Evolutionary conservation across 1,140 invertebrate species (phyloP), one percentile per base, ranked within the genome.

Genomic region (Bathynomus jamesi): DNA sequence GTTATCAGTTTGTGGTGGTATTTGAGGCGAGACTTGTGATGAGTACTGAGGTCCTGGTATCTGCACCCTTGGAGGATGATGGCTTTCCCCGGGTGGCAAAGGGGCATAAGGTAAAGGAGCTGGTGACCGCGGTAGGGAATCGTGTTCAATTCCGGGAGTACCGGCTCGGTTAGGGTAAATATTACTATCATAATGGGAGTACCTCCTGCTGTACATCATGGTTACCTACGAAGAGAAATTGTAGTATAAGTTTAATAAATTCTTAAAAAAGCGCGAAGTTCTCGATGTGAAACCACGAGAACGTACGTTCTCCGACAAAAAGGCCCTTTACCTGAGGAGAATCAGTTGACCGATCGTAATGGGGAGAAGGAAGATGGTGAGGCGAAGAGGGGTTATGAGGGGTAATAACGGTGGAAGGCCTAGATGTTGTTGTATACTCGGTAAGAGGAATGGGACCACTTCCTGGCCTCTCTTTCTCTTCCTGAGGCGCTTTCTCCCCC

Each of bases 1-100:
- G 25, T 89, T 90, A 81, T 93, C 91, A 10, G 88, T 89, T 79
- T 91, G 90, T 32, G 89, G 88, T 67, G 87, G 87, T 21, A 53
- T 53, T 53, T 53, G 40, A 17, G 40, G 40, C 11, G 40, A 53
- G 32, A 89, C 88, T 82, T 90, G 89, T 77, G 86, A 87, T 21
- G 87, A 87, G 79, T 91, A 88, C 30, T 90, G 89, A 73, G 91
- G 90, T 62, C 87, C 87, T 31, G 85, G 84, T 2, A 86, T 85
- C 78, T 85, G 86, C 53, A 85, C 82, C 65, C 85, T 86, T 24
- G 86, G 82, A 60, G 85, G 84, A 67, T 82, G 80, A 24, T 85
- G 83, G 2, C 72, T 67, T 28, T 73, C 75, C 28, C 60, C 60
- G 24, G 72, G 76, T 24, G 71, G 71, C 60, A 76, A 76, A 74